Evolutionary conservation across 2,888 invertebrate genomes (phyloP), one percentile per base, ranked within the genome.

Genomic region (Lobophora halterata): DNA sequence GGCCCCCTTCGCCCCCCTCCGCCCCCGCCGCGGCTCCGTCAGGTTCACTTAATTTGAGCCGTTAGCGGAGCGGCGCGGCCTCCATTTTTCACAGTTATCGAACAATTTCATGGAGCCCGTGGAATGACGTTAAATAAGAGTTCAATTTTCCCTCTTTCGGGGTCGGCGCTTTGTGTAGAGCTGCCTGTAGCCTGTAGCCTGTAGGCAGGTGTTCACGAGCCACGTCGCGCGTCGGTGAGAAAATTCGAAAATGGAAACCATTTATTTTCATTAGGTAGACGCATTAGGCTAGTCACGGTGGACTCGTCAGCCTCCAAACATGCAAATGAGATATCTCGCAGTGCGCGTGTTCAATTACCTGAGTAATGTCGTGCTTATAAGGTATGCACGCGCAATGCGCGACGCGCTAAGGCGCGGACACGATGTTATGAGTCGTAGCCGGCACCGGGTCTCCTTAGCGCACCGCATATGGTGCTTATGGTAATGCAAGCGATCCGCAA

Each of bases 11-110:
- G 35, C 33, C 43, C 39, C 33, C 39, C 49, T 37, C n/a, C 38
- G 29, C 29, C 43, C 43, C n/a, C 5, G 3, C 10, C n/a, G n/a
- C n/a, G n/a, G n/a, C n/a, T n/a, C n/a, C n/a, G n/a, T n/a, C n/a
- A n/a, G n/a, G n/a, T 75, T 72, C 80, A 82, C 82, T 85, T 78
- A 82, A 85, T 85, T 85, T 83, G 75, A 67, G 59, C 68, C 52
- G 78, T 81, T 81, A 82, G 68, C 70, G 59, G 52, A 80, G 66
- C 68, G 56, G 51, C 42, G 61, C 62, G 34, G 65, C 67, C 66
- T 71, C 75, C 55, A 80, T 82, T 80, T 79, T 82, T 80, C 81
- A 79, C 83, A 73, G 80, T 69, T 74, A 79, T 77, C 72, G 79
- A 79, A 73, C 79, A 78, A 73, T 74, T 65, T 61, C 39, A 57